Base-by-base conservation (phyloP, 2,888 invertebrate genomes). In the Plemyria rubiginata region DNA sequence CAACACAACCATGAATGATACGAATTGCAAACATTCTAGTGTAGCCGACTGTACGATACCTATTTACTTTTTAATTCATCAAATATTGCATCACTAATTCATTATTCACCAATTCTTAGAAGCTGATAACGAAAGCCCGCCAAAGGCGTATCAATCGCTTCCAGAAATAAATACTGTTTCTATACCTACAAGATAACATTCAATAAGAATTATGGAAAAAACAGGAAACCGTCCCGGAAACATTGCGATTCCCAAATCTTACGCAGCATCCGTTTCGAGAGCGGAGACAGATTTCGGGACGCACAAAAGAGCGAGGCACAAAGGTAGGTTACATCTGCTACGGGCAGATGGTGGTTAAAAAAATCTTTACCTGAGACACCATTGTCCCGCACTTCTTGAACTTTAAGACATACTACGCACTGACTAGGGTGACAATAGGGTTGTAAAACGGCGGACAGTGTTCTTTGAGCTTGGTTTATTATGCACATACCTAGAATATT, bases 361-460 rank as follows among this genome's bases (percentile, higher is more conserved):
- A 88, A 88, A 87, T 81, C 80, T 77, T 82, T 88, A 88, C 88
- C 88, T 88, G 87, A 81, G 68, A 75, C 66, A 74, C 75, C 76
- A 77, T 81, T 75, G 78, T 79, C 71, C 75, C 71, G 73, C 75
- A 68, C 67, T 81, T 80, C 76, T 78, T 85, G 78, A 82, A 81
- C 84, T 86, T 32, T 81, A 82, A 84, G 80, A 79, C 69, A 76
- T 68, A 69, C 61, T 32, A 40, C 16, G 62, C 61, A 65, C 60
- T 58, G 54, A 66, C 54, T 66, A 70, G 74, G 75, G 81, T 77
- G 79, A 66, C 78, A 54, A 74, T 43, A 60, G 11, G 16, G 15
- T 7, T 63, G 41, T 52, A 43, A 63, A 52, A 38, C 48, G 16
- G n/a, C 15, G 59, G 59, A 60, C 11, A 58, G 45, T 54, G 54